Evolutionary conservation across 2,888 invertebrate genomes (phyloP), one percentile per base, ranked within the genome.

Genomic region (Cerastis rubricosa): DNA sequence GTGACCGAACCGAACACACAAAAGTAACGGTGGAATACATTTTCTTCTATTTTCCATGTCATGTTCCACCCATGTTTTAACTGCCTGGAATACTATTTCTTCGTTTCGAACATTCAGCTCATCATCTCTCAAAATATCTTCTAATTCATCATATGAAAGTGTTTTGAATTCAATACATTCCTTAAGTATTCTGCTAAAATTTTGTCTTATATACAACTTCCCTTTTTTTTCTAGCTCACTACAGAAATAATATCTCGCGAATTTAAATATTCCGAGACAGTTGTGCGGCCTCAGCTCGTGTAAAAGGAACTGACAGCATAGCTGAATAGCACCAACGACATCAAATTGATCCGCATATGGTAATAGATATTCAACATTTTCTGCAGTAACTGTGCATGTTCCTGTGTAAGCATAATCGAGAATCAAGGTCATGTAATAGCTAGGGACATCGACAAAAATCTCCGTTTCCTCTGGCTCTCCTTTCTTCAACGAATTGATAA

Each of bases 321-420:
- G 92, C 90, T 98, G 97, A 49, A 98, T 97, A 29, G 98, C 97
- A n/a, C 98, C 98, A 22, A 98, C 96, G 12, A 98, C 97, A 90
- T 98, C 98, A 89, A 98, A 98, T 87, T 97, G 97, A 91, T 98
- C 98, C 5, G 98, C 98, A 80, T 97, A 97, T 0, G 97, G 97
- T 69, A 98, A 93, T 59, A 98, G 95, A 83, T 97, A 96, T 92
- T 98, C 97, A 9, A 98, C 98, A 91, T 98, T 98, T 47, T 97
- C 97, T 59, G 97, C 95, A 8, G 97, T 97, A 59, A 98, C 97
- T 74, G 93, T 92, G 90, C 98, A 98, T 29, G 96, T 94, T 61
- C 98, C 98, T 7, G 98, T 98, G 90, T 98, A 98, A 0, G 98
- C 98, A 91, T 97, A 98, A 89, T 98, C 98, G 74, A 98, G 97